Base-by-base conservation (phyloP, 2,113 vertebrate genomes). In the Gobio gobio region DNA sequence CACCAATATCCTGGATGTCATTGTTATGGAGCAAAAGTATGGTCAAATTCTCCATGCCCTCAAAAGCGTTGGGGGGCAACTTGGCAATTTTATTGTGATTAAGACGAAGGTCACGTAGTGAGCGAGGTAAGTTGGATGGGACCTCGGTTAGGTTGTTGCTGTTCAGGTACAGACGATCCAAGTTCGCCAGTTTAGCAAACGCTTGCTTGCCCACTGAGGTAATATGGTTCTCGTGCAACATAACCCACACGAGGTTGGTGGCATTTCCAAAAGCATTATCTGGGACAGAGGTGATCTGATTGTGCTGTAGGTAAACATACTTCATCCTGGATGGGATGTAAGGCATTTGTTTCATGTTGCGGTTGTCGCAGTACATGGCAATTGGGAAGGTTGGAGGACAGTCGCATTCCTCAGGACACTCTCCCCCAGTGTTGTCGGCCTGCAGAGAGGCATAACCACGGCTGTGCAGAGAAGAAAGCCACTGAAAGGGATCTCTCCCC, bases 301-400 rank as follows among this genome's bases (percentile, higher is more conserved):
- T 99, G 93, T 97, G 95, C 90, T 99, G 97, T 89, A 99, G 97
- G 86, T 99, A 99, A 78, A 97, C 91, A 0, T 99, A 99, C 81
- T 98, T 99, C 91, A 99, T 95, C 8, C 95, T 94, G 33, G 96
- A 96, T 0, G 97, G 97, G 79, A 99, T 94, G 4, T 93, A 93
- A 3, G 98, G 98, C 80, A 99, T 92, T 79, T 95, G 93, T 8
- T 95, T 95, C 87, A 99, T 94, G 86, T 94, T 94, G 22, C 97
- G 95, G 2, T 95, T 94, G 85, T 99, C 96, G 6, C 98, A 99
- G 91, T 99, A 99, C 97, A 99, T 97, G 89, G 97, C 97, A 0
- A 95, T 92, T 0, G 98, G 96, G 92, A 96, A 98, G 76, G 94
- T 93, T 1, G 97, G 97, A 9, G 97, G 98, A 56, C 98, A 99